Evolutionary conservation across 2,113 vertebrate species (phyloP).

Genomic region (Falco punctatus): DNA sequence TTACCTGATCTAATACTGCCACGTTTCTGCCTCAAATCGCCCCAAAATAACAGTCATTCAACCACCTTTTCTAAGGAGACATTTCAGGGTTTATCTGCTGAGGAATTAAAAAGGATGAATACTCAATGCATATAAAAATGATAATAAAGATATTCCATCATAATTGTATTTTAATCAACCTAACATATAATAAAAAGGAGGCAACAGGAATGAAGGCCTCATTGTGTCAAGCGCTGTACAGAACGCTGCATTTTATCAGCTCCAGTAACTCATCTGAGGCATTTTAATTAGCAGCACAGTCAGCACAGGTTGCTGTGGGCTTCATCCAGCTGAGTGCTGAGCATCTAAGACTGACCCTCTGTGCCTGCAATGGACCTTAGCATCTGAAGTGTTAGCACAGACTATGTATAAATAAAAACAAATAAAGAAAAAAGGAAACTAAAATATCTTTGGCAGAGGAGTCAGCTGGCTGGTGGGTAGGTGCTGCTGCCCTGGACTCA

Average conservation of each 20-base stretch:
- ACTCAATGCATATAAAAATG: not conserved
- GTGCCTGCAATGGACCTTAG: not conserved
- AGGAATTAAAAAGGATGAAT: not conserved
- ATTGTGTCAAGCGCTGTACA: not conserved
- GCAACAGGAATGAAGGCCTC: not conserved
- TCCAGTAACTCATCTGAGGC: not conserved
- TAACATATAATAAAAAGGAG: not conserved
- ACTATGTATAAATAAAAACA: no score
- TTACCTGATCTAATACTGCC: not conserved
- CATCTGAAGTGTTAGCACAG: not conserved
- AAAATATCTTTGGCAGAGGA: not conserved
- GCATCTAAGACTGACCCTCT: not conserved
- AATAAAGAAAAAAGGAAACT: not conserved
- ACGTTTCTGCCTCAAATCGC: not conserved
- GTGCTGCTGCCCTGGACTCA: not conserved
- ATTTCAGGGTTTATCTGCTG: not conserved
- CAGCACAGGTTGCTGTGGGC: not conserved
- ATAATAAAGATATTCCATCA: not conserved
- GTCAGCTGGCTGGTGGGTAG: accelerated
- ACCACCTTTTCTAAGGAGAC: not conserved
- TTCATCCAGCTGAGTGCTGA: not conserved
- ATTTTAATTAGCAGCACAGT: not conserved
- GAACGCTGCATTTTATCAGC: accelerated
- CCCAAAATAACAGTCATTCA: not conserved
- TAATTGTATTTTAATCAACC: not conserved